Evolutionary conservation across 1,140 invertebrate species (phyloP), one percentile per base, ranked within the genome.

Genomic region (Pseudomyrmex gracilis): DNA sequence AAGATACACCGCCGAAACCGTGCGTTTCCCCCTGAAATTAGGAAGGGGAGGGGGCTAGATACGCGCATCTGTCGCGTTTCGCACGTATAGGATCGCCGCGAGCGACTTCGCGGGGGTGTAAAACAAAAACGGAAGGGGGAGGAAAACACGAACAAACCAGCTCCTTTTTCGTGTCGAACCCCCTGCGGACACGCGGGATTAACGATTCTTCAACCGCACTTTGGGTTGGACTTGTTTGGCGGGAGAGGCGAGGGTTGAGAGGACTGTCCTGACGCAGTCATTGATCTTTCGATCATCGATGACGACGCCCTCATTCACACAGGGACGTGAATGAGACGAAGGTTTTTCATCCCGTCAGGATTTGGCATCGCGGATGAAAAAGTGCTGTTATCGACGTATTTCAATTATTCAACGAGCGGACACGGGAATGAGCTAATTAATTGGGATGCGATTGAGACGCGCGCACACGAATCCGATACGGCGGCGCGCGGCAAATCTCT

Each of bases 51-150:
- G 20, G 61, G 12, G 15, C n/a, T n/a, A 13, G 20, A 10, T 10
- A 51, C 49, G 13, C 71, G 67, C 91, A 92, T 92, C 91, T 92
- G 91, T 85, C 89, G 64, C 43, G 77, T 78, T 91, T 92, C 91
- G 87, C 90, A 92, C 87, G 85, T 83, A 47, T 12, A 85, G 83
- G 76, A 45, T 82, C 76, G 87, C 66, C 53, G 43, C 73, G 80
- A 53, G 17, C 58, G 47, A 82, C 70, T 67, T 45, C 57, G 87
- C 87, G 88, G 82, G 90, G 85, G 90, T 84, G 89, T 73, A 17
- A 15, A 53, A 60, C 58, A 55, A 78, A n/a, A n/a, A n/a, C n/a
- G n/a, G 34, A 34, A 4, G 34, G 34, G 34, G 34, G 73, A n/a
- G 70, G 64, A 83, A 82, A 82, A 77, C 53, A 22, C 34, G 7